Evolutionary conservation across 2,888 invertebrate genomes (phyloP), one percentile per base, ranked within the genome.

Genomic region (Steinernema scapterisci): DNA sequence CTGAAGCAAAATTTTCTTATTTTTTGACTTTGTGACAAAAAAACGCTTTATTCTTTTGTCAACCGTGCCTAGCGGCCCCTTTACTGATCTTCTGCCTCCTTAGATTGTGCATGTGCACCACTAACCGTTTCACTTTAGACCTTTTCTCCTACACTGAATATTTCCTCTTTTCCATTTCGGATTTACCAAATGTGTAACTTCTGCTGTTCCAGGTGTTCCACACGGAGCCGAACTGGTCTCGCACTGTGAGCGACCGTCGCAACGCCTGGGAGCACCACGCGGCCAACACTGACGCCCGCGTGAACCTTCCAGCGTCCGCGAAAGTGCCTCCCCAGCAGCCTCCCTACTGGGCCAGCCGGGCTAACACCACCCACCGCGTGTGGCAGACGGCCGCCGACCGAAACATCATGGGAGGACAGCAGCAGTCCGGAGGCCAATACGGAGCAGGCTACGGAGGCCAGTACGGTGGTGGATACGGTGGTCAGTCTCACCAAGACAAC

Each of bases 201-300:
- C n/a, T n/a, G n/a, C n/a, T 75, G 9, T 38, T 83, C 75, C 80
- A 86, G 84, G 79, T 84, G n/a, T 83, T 81, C 76, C 77, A 77
- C 46, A 78, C 78, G 23, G 85, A 85, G 56, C 86, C 86, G 11
- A 84, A 86, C 70, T 86, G 86, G 86, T 79, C 83, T 31, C 77
- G 83, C 0, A 82, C 79, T 48, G 85, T 85, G 3, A 77, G 82
- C 70, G 79, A 83, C 46, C 78, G 86, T 38, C 80, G 81, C 44
- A 76, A 80, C 48, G 83, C 83, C 11, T 86, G 86, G 86, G 83
- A 84, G 70, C 76, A 78, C 43, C 78, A 81, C 38, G 83, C 84
- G n/a, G 80, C 78, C 44, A 81, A 82, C 56, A 82, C 78, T 0
- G 86, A 86, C 51, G 79, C 80, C 38, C 78, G 77, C 19, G 77